Evolutionary conservation across 1,140 invertebrate genomes (phyloP).

Genomic region (Drosophila pallidifrons): DNA sequence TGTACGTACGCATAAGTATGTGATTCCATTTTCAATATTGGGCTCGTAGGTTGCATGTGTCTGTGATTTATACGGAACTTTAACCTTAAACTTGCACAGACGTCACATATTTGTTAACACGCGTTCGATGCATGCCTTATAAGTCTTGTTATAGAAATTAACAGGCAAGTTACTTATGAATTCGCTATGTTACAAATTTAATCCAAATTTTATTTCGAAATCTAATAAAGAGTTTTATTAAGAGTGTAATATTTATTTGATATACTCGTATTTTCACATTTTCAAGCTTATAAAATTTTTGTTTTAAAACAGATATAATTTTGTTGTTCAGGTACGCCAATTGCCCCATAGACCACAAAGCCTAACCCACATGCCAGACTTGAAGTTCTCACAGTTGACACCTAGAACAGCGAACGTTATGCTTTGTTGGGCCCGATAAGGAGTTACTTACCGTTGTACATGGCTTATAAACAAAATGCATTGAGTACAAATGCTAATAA

Average conservation of each 20-base stretch:
- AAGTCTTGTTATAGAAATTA: not conserved
- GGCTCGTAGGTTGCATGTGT: slow-evolving; percentile 64
- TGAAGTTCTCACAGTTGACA: slow-evolving; percentile 57
- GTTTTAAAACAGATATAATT: no score
- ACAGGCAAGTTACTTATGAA: no score
- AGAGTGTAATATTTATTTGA: no score
- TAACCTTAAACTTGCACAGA: slow-evolving; percentile 67
- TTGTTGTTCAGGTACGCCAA: not conserved
- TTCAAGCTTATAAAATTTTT: no score
- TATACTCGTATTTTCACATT: no score
- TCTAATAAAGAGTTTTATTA: not conserved
- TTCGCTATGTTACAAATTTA: not conserved
- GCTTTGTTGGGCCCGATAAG: slow-evolving; percentile 64
- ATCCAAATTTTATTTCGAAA: not conserved
- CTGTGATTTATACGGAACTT: slow-evolving; percentile 65
- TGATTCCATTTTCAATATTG: slow-evolving; percentile 55
- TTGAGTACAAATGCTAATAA: slow-evolving; percentile 76
- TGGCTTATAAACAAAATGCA: slow-evolving; percentile 62
- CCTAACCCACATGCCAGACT: slow-evolving; percentile 24
- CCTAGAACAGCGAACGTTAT: slow-evolving; percentile 50
- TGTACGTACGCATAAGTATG: not conserved
- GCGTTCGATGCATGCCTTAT: slow-evolving; percentile 51
- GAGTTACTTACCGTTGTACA: slow-evolving; percentile 5
- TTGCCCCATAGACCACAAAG: slow-evolving; percentile 5
- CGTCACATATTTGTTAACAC: slow-evolving; percentile 60